Percentiles rank a stretch among this genome's conserved stretches.
These are phyloP conservation scores for Elegia similella DNA, from an alignment of 2,888 invertebrate species.

Conservation along the genomic window DNA sequence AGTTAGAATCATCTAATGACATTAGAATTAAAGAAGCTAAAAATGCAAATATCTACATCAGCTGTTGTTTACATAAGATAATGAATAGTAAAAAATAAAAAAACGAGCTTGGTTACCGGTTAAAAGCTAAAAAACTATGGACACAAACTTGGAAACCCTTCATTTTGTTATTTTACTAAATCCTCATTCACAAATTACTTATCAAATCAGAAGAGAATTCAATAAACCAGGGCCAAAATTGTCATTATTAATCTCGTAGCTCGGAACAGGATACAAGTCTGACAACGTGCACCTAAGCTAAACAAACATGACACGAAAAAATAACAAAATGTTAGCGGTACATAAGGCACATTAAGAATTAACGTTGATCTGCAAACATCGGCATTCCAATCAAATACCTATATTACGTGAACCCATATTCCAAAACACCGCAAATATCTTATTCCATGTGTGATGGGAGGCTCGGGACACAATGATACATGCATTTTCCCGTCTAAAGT, in stretches of 20 bases:
- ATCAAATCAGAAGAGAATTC: neutral
- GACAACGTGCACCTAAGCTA: constrained; percentile 24
- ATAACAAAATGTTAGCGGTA: constrained; percentile 16
- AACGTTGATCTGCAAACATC: neutral
- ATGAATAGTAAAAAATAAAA: too few relatives aligned
- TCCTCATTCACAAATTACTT: neutral
- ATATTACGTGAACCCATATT: neutral
- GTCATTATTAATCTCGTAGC: neutral
- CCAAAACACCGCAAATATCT: neutral
- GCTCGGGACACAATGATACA: neutral
- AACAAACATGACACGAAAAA: constrained; percentile 26
- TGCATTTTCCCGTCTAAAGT: neutral
- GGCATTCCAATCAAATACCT: neutral
- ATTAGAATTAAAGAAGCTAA: neutral
- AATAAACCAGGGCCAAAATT: neutral
- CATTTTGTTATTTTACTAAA: neutral
- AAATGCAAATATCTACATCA: constrained; percentile 8
- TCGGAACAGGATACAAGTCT: neutral
- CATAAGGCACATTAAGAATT: constrained; percentile 16
- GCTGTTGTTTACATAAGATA: neutral
- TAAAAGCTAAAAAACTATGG: neutral
- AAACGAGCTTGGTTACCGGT: neutral
- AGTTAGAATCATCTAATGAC: too few relatives aligned
- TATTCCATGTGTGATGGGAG: neutral
- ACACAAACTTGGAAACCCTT: neutral